phyloP scores from a whole-genome alignment of 2,888 invertebrate genomes.

The Pardosa pseudoannulata region DNA sequence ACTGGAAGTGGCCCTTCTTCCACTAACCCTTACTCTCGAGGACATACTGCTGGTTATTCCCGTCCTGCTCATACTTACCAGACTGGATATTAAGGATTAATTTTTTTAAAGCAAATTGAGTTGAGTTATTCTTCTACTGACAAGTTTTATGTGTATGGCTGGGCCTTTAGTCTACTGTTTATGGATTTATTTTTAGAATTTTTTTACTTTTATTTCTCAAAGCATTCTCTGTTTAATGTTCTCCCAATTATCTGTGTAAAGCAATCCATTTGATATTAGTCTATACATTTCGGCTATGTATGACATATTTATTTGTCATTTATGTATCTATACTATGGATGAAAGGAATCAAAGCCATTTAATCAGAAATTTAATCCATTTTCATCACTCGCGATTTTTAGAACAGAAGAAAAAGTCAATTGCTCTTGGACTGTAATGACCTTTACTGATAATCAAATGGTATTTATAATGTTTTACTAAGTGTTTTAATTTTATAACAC shows the following conservation, averaged over 20 bases:
- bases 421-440: too few species aligned
- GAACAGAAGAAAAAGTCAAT: too few species aligned
- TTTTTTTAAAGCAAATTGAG: neutral
- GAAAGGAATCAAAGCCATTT: too few species aligned
- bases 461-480: too few species aligned
- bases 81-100: conserved; percentile 54
- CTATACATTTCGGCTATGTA: too few species aligned
- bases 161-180: neutral
- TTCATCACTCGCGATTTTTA: too few species aligned
- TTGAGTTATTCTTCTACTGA: conserved; percentile 15
- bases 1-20: conserved; percentile 36
- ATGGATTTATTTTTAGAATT: neutral
- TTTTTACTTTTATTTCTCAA: conserved; percentile 3
- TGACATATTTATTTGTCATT: too few species aligned
- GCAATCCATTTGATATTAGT: too few species aligned
- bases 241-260: neutral
- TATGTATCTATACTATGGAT: too few species aligned
- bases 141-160: neutral
- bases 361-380: too few species aligned
- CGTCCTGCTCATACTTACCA: conserved; percentile 66
- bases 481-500: too few species aligned
- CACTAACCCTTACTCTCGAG: conserved; percentile 68
- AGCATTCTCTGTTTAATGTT: neutral
- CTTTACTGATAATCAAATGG: too few species aligned
- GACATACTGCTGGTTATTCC: conserved; percentile 51